Conservation (phyloP, 2,888 invertebrate genomes). For the Leuctra nigra region DNA sequence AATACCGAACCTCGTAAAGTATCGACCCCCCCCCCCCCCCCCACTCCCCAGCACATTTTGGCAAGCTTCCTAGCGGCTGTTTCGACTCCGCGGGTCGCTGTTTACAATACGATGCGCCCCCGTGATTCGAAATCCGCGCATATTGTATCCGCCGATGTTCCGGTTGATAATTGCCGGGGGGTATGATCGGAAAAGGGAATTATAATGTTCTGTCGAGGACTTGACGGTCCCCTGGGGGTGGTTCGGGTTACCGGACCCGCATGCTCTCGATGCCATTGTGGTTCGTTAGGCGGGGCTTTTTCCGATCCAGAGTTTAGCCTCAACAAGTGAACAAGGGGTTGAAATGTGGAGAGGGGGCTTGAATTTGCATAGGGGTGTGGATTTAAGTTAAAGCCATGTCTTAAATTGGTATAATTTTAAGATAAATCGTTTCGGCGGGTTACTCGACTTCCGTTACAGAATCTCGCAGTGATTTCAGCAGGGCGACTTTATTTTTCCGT, state of each 20-base stretch:
- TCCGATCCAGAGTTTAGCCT: not conserved
- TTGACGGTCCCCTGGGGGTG: not conserved
- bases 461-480: too few species aligned
- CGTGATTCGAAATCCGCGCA: too few species aligned
- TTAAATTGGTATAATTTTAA: slow-evolving; percentile 1
- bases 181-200: not conserved
- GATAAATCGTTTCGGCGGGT: too few species aligned
- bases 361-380: slow-evolving; percentile 2
- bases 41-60: not conserved
- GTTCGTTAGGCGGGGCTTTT: slow-evolving; percentile 5
- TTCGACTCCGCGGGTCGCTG: too few species aligned
- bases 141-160: not conserved
- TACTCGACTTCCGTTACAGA: too few species aligned
- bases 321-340: slow-evolving; percentile 6
- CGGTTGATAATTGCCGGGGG: not conserved
- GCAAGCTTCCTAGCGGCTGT: slow-evolving; percentile 11
- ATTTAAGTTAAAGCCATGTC: not conserved
- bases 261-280: not conserved
- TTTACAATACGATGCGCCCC: too few species aligned
- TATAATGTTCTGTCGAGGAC: not conserved
- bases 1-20: too few species aligned
- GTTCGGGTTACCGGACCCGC: not conserved
- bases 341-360: not conserved
- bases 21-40: not conserved
- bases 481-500: too few species aligned